Conservation (phyloP, 2,797 vertebrate species). For the Petrocephalus sullivani region DNA sequence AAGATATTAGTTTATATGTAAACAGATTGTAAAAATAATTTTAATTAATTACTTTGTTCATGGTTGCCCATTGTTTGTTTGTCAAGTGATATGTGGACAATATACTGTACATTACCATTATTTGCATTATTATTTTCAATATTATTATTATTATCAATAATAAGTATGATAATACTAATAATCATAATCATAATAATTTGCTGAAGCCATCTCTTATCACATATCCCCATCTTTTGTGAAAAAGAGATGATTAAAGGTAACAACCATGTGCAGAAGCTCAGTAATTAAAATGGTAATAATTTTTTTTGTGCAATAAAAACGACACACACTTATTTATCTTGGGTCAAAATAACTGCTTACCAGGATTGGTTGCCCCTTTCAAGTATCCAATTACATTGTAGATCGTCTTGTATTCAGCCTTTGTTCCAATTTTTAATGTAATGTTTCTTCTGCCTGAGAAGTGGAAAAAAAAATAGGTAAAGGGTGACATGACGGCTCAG, state of each 20-base stretch:
- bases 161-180: too few species aligned
- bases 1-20: conserved; percentile 31
- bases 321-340: not conserved
- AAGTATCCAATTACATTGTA: conserved; percentile 81
- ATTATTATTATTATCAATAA: not conserved
- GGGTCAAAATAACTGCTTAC: conserved; percentile 51
- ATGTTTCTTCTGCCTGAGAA: conserved; percentile 64
- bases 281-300: conserved; percentile 48
- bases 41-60: not conserved
- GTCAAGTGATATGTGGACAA: not conserved
- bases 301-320: not conserved
- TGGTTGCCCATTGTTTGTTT: conserved; percentile 24
- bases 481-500: not conserved
- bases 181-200: not conserved
- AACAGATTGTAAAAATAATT: conserved; percentile 18
- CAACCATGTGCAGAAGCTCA: conserved; percentile 27
- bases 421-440: conserved; percentile 67
- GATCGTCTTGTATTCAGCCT: conserved; percentile 67
- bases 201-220: not conserved
- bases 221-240: not conserved
- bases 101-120: not conserved
- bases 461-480: conserved; percentile 12
- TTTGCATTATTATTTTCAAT: not conserved
- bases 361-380: conserved; percentile 75
- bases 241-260: conserved; percentile 37